Evolutionary conservation across 2,888 invertebrate species (phyloP).

Genomic region (Melinaea menophilus): DNA sequence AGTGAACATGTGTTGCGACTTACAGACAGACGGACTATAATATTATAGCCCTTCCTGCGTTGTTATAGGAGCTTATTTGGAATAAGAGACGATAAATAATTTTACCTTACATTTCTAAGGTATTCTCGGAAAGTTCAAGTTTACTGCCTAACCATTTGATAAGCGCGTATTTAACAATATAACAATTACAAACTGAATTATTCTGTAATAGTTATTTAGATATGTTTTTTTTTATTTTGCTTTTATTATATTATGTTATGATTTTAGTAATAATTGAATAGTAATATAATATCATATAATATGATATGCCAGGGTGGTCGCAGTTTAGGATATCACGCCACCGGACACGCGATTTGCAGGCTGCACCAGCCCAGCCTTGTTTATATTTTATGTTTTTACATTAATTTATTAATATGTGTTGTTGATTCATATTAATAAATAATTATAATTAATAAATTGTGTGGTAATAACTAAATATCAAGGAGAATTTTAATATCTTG

Average conservation of each 20-base stretch:
- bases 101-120: neutral
- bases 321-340: neutral
- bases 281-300: too few relatives aligned
- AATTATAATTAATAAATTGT: too few relatives aligned
- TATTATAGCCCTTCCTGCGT: slow-evolving; percentile 1
- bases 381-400: neutral
- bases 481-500: too few relatives aligned
- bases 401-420: too few relatives aligned
- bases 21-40: slow-evolving; percentile 1
- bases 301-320: slow-evolving; percentile 6
- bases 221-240: too few relatives aligned
- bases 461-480: too few relatives aligned
- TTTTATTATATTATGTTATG: too few relatives aligned
- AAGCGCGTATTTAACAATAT: neutral
- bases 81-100: neutral
- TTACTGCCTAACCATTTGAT: slow-evolving; percentile 4
- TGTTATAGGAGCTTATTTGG: slow-evolving; percentile 1
- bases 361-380: slow-evolving; percentile 7
- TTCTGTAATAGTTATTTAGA: too few relatives aligned
- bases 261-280: too few relatives aligned
- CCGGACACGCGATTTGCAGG: slow-evolving; percentile 3
- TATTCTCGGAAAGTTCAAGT: slow-evolving; percentile 1
- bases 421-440: too few relatives aligned
- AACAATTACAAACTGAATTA: neutral
- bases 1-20: slow-evolving; percentile 13